Conservation (phyloP, 2,797 vertebrate genomes). For the Astyanax mexicanus region DNA sequence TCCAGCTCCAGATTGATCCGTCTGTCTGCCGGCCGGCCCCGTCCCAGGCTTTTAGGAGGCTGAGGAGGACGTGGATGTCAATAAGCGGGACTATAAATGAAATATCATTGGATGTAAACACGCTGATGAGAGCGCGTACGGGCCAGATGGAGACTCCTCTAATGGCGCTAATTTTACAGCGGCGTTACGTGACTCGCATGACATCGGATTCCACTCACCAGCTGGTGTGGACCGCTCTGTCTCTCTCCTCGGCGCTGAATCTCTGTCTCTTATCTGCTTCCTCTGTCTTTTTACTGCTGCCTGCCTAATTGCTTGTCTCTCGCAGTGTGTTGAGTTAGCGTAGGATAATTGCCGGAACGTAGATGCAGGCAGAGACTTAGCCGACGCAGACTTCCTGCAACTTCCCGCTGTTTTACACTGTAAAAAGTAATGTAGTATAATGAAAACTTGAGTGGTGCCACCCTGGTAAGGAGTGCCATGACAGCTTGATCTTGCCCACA, state of each 20-base stretch:
- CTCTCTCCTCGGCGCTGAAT: not conserved
- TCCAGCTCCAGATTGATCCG: not conserved
- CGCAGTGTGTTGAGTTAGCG: not conserved
- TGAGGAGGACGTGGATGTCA: slow-evolving; percentile 9
- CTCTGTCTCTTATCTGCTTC: not conserved
- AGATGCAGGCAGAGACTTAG: not conserved
- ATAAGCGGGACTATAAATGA: slow-evolving; percentile 49
- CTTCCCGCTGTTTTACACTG: too few species aligned
- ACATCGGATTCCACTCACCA: slow-evolving; percentile 19
- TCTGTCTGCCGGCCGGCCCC: not conserved
- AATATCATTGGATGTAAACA: slow-evolving; percentile 41
- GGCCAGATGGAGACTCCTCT: slow-evolving; percentile 53
- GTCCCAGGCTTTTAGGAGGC: slow-evolving; percentile 16
- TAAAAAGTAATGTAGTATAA: too few species aligned
- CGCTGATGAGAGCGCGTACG: slow-evolving; percentile 45
- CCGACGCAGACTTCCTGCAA: not conserved
- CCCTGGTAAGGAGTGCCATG: too few species aligned
- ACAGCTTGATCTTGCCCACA: too few species aligned
- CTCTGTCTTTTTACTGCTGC: not conserved
- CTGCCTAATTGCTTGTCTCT: not conserved
- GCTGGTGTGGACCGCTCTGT: not conserved
- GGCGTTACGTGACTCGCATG: slow-evolving; percentile 29
- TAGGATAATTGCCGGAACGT: not conserved
- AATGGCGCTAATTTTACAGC: slow-evolving; percentile 38
- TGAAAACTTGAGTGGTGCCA: too few species aligned